A percentile compares a stretch with the other conserved stretches of the same genome.
phyloP scores from a whole-genome alignment of 2,797 vertebrate genomes.

The Helicolenus hilgendorfi region DNA sequence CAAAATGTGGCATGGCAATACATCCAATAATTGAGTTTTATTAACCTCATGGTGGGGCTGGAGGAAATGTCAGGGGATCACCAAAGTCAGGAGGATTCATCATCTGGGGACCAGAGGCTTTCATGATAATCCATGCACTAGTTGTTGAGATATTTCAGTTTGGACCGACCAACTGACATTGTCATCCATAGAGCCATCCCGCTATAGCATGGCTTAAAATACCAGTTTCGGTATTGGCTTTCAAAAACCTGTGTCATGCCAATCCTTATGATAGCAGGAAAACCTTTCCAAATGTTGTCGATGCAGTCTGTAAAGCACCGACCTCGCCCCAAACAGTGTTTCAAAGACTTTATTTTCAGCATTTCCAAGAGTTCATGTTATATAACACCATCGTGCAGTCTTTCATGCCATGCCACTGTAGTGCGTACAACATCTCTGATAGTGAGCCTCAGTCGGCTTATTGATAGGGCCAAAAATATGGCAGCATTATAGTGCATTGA shows the following conservation, averaged over 20 bases:
- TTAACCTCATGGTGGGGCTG: neutral
- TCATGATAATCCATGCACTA: neutral
- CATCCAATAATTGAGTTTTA: neutral
- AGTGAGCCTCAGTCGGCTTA: slow-evolving; percentile 40
- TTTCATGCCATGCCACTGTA: slow-evolving; percentile 18
- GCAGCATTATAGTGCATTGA: slow-evolving; percentile 73
- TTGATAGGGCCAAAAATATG: slow-evolving; percentile 71
- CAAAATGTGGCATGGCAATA: neutral
- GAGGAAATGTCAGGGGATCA: neutral
- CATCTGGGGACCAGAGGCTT: neutral
- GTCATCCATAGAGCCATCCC: no score
- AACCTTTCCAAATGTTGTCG: neutral
- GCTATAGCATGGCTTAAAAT: neutral
- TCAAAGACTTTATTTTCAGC: slow-evolving; percentile 34
- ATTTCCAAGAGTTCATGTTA: slow-evolving; percentile 44
- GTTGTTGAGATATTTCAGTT: neutral
- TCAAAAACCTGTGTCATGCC: neutral
- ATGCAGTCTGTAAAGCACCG: neutral
- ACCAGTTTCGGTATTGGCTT: neutral
- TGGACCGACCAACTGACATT: neutral
- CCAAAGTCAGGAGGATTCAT: neutral
- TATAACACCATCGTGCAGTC: slow-evolving; percentile 18
- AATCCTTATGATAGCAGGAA: neutral
- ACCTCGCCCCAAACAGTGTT: slow-evolving; percentile 13
- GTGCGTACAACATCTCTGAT: slow-evolving; percentile 2